These are phyloP conservation scores for Platorchestia sp. DNA, from an alignment of 1,140 invertebrate species.

Conservation along the genomic window DNA sequence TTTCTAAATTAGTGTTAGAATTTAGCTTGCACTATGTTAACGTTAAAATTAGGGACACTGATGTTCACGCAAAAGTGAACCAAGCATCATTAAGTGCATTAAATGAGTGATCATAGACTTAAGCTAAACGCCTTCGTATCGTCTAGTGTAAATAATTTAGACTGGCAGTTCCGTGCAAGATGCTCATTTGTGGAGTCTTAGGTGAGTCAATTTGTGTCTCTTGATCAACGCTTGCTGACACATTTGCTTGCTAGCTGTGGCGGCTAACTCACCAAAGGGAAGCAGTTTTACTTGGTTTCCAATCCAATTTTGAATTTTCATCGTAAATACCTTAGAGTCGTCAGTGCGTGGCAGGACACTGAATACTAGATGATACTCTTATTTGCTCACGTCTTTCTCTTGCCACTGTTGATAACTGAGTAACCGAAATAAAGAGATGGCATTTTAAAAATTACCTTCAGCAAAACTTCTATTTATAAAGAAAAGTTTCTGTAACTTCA, in stretches of 20 bases:
- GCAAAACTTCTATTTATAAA: not conserved
- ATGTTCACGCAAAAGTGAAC: not conserved
- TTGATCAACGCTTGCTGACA: not conserved
- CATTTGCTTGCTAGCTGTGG: not conserved
- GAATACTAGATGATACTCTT: not conserved
- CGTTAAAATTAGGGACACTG: not conserved
- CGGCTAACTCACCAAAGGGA: not conserved
- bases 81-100: not conserved
- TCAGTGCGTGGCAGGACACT: not conserved
- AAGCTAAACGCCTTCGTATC: not conserved
- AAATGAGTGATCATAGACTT: constrained; percentile 9
- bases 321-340: not conserved
- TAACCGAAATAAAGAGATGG: not conserved
- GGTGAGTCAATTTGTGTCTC: not conserved
- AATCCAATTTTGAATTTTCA: not conserved
- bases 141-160: not conserved
- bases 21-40: not conserved
- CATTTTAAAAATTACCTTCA: not conserved
- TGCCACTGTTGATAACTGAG: not conserved
- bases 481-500: not conserved
- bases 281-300: not conserved
- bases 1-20: not conserved
- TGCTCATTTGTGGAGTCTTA: not conserved
- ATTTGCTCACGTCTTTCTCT: not conserved
- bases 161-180: not conserved